phyloP scores from a whole-genome alignment of 2,888 invertebrate genomes.

The Morpho deidamia region DNA sequence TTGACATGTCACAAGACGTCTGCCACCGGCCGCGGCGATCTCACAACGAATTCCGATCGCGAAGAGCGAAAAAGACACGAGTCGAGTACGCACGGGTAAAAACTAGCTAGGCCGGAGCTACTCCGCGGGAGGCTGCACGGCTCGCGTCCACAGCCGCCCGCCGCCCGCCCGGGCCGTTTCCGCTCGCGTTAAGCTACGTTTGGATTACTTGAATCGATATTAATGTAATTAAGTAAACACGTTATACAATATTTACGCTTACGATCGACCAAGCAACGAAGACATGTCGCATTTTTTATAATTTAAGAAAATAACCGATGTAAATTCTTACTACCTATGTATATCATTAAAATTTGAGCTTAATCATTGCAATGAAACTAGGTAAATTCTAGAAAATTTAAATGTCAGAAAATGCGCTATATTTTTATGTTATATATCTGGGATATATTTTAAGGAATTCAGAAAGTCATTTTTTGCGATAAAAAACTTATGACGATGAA shows the following conservation, averaged over 20 bases:
- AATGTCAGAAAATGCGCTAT: too few species aligned
- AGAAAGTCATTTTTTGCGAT: too few species aligned
- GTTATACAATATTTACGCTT: slow-evolving; percentile 1
- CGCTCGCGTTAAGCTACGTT: slow-evolving; percentile 9
- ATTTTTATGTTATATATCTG: too few species aligned
- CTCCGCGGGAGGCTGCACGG: slow-evolving; percentile 59
- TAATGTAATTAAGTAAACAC: slow-evolving; percentile 23
- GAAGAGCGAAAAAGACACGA: slow-evolving; percentile 78
- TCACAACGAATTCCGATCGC: slow-evolving; percentile 74
- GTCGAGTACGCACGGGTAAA: slow-evolving; percentile 68
- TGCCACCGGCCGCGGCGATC: slow-evolving; percentile 76
- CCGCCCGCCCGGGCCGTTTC: slow-evolving; percentile 26
- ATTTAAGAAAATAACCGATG: too few species aligned
- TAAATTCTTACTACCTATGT: too few species aligned
- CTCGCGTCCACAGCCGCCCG: slow-evolving; percentile 31
- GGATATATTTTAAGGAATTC: too few species aligned
- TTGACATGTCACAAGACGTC: slow-evolving; percentile 75
- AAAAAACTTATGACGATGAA: too few species aligned
- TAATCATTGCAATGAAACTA: too few species aligned
- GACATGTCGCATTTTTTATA: too few species aligned
- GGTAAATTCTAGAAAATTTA: too few species aligned
- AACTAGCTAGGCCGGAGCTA: slow-evolving; percentile 58
- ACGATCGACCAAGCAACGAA: neutral
- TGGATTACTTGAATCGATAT: slow-evolving; percentile 9
- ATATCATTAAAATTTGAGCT: too few species aligned